Evolutionary conservation across 1,140 invertebrate genomes (phyloP), one percentile per base, ranked within the genome.

Genomic region (Brachionus koreanus): DNA sequence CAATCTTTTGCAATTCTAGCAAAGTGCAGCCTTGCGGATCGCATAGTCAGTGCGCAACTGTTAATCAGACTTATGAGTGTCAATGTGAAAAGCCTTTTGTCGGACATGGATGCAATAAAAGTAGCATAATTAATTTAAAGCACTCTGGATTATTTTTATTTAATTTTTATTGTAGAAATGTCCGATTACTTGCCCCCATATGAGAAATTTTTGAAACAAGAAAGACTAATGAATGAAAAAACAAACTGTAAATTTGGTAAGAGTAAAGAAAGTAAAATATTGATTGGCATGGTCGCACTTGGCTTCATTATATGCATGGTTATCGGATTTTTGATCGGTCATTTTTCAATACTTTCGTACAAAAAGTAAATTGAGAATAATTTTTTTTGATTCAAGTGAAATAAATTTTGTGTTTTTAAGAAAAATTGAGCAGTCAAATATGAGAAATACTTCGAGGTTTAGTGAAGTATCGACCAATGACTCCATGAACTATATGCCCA

Each of bases 231-330:
- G 7, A 79, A 39, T 35, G 49, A 61, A 42, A 57, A 42, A 12
- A 42, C 16, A n/a, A 79, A 79, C 42, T 79, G 76, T 65, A 57
- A 65, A 79, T 79, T 79, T 43, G 76, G 76, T 3, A 57, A 79
- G 29, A 79, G 76, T 16, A 63, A 79, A 79, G 76, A 79, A 33
- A 79, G 76, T 33, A 57, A 43, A 79, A 33, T 79, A 43, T 79
- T 79, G 5, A 61, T 79, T 19, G 76, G 49, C 9, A 65, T 79
- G n/a, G 57, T 79, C 6, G 49, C 16, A 5, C 35, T 79, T 12
- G 76, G 33, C 0, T 42, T 57, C 23, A 29, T 79, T 19, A 57
- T 79, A 42, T 79, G 33, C 39, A 19, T 65, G 35, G 33, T 65
- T 43, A 19, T 61, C 7, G 76, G 76, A 19, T 39, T 79, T 9